Percentiles rank a stretch among this genome's conserved stretches.
phyloP scores from a whole-genome alignment of 2,797 vertebrate species.

The Xyrichtys novacula region DNA sequence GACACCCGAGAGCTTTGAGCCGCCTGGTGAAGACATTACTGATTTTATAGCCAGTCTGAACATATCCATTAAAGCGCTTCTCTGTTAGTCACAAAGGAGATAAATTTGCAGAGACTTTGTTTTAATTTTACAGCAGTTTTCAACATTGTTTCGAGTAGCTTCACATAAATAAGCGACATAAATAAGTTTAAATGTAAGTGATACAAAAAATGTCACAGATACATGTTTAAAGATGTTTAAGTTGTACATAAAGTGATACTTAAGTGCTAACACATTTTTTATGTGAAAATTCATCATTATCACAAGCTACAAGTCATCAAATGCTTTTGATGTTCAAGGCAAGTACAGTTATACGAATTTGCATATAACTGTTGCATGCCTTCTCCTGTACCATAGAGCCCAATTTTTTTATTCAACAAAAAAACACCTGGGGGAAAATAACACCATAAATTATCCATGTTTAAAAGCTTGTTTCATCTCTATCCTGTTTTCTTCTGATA shows the following conservation, averaged over 20 bases:
- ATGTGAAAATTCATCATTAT: neutral
- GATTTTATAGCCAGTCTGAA: conserved; percentile 57
- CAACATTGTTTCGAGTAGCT: neutral
- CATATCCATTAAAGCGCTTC: conserved; percentile 55
- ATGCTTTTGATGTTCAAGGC: neutral
- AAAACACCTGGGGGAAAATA: conserved; percentile 19
- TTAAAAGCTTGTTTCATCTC: conserved; percentile 14
- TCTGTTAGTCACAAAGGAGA: conserved; percentile 8
- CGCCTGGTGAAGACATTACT: conserved; percentile 73
- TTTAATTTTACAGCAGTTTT: neutral
- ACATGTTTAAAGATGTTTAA: neutral
- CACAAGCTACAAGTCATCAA: neutral
- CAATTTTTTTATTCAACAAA: conserved; percentile 5
- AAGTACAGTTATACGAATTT: neutral
- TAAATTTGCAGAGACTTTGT: conserved; percentile 14
- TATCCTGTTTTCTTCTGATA: conserved; percentile 24
- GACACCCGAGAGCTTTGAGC: conserved; percentile 58
- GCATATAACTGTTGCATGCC: neutral
- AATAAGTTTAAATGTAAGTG: conserved; percentile 1
- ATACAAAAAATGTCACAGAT: neutral
- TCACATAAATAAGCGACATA: neutral
- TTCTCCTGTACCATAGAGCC: neutral
- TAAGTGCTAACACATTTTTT: neutral
- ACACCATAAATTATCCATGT: conserved; percentile 22
- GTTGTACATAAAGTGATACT: neutral